Evolutionary conservation across 2,113 vertebrate species (phyloP).

Genomic region (Noturus placidus): DNA sequence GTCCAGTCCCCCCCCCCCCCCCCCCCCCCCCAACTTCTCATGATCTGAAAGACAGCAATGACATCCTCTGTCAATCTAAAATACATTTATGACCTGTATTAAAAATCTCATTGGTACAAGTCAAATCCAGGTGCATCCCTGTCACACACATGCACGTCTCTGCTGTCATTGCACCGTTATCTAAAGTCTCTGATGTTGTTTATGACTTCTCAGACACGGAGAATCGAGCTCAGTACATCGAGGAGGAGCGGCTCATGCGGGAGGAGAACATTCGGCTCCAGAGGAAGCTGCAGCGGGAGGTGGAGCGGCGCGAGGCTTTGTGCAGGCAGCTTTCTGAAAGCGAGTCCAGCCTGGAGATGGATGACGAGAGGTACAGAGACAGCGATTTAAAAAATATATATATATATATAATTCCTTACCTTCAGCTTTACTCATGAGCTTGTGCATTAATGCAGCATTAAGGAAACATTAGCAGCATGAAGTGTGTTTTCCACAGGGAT

Average conservation of each 20-base stretch:
- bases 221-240: slow-evolving; percentile 97
- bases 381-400: too few relatives aligned
- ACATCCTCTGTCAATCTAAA: neutral
- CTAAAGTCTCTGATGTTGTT: neutral
- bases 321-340: slow-evolving; percentile 97
- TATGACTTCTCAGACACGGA: slow-evolving; percentile 84
- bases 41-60: neutral
- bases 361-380: slow-evolving; percentile 83
- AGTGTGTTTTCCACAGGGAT: neutral
- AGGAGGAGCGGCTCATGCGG: slow-evolving; percentile 97
- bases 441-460: neutral
- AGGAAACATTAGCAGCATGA: too few relatives aligned
- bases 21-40: neutral
- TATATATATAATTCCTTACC: too few relatives aligned
- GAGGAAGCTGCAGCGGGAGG: slow-evolving; percentile 95
- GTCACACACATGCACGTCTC: neutral
- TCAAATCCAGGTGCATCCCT: neutral
- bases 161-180: neutral
- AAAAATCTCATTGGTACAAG: neutral
- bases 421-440: neutral
- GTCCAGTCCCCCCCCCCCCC: too few relatives aligned
- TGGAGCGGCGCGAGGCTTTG: slow-evolving; percentile 95
- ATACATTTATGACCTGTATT: neutral
- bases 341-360: slow-evolving; percentile 98
- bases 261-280: slow-evolving; percentile 97